Percentiles rank a stretch among this genome's conserved stretches.
Evolutionary conservation across 2,888 invertebrate genomes (phyloP).

Genomic region (Metalampra italica): DNA sequence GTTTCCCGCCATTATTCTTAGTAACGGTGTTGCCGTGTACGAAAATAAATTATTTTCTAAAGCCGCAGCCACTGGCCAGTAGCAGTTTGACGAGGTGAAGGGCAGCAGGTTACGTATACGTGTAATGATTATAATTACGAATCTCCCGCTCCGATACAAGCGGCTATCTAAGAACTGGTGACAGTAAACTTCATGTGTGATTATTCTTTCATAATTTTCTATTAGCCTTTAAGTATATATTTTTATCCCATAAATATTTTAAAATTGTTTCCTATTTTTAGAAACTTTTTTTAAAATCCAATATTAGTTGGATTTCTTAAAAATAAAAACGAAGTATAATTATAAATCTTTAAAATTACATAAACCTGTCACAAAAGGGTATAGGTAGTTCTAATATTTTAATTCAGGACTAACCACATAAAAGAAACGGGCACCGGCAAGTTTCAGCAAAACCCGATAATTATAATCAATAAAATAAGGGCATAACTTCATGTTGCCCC

Average conservation of each 20-base stretch:
- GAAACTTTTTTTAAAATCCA: no score
- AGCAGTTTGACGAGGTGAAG: constrained; percentile 27
- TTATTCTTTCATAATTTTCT: not conserved
- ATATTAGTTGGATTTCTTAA: no score
- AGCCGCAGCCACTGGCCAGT: constrained; percentile 22
- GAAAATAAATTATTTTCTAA: constrained; percentile 22
- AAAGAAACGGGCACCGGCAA: not conserved
- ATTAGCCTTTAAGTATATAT: no score
- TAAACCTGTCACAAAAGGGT: no score
- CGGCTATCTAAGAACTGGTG: constrained; percentile 6
- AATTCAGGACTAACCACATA: not conserved
- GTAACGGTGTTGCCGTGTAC: constrained; percentile 30
- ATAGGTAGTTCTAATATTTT: no score
- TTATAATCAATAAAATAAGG: constrained; percentile 40
- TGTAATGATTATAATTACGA: constrained; percentile 34
- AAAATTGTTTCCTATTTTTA: no score
- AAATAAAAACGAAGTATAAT: no score
- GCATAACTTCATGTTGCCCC: constrained; percentile 1
- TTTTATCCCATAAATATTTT: no score
- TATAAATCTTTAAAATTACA: no score
- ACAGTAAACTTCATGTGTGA: constrained; percentile 12
- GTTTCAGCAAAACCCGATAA: constrained; percentile 22
- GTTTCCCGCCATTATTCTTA: constrained; percentile 19
- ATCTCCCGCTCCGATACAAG: constrained; percentile 10
- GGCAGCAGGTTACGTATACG: constrained; percentile 14